Percentiles rank a stretch among this genome's conserved stretches.
phyloP scores from a whole-genome alignment of 2,888 invertebrate genomes.

The Sarcophaga caerulescens region DNA sequence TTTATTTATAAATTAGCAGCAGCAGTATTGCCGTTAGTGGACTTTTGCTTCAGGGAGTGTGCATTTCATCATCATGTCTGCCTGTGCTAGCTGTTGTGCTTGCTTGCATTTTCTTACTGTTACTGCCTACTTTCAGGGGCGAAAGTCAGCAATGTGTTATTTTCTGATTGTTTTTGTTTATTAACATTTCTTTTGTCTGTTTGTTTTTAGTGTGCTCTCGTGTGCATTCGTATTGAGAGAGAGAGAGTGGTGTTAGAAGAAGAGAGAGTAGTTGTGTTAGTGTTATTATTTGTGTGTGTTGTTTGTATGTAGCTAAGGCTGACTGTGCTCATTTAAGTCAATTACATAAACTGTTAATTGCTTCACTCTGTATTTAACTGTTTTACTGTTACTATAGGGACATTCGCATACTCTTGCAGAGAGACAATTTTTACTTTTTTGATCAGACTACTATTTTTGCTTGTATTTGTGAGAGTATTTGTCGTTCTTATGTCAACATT shows the following conservation, averaged over 20 bases:
- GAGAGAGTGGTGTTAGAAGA: not conserved
- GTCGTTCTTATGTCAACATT: constrained; percentile 5
- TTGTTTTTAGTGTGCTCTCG: not conserved
- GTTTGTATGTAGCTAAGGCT: constrained; percentile 63
- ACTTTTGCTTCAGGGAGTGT: not conserved
- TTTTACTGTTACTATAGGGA: constrained; percentile 12
- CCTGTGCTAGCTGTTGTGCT: not conserved
- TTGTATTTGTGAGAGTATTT: not conserved
- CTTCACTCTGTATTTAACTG: constrained; percentile 69
- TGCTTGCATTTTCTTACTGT: too few species aligned
- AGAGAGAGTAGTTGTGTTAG: not conserved
- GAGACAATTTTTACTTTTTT: constrained; percentile 27
- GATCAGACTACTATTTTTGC: not conserved
- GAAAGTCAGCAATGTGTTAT: not conserved
- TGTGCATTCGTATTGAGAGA: not conserved
- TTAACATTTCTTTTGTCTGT: too few species aligned
- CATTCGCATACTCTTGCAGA: not conserved
- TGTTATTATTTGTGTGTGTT: constrained; percentile 25
- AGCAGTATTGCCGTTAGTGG: not conserved
- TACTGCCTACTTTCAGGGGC: not conserved
- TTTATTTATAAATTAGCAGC: not conserved
- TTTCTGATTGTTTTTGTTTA: not conserved
- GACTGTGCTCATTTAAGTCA: constrained; percentile 78
- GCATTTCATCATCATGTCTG: too few species aligned
- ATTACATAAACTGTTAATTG: constrained; percentile 79